A percentile compares a stretch with the other conserved stretches of the same genome.
phyloP scores from a whole-genome alignment of 2,888 invertebrate species.

The Autographa pulchrina region DNA sequence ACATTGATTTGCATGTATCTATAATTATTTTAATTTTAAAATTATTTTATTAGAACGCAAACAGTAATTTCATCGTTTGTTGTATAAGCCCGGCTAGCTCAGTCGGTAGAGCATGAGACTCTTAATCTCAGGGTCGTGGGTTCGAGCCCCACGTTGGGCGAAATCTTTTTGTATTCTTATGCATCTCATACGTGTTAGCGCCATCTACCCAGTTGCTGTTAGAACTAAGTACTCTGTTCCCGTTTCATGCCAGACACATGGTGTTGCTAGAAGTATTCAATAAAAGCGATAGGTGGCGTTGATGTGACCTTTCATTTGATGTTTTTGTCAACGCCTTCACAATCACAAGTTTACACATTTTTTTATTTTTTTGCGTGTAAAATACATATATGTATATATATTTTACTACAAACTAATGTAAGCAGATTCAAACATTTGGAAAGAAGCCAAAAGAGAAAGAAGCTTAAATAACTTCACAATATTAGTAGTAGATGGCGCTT shows the following conservation, averaged over 20 bases:
- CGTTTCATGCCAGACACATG: neutral
- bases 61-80: rapidly evolving
- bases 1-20: neutral
- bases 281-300: constrained; percentile 18
- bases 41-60: rapidly evolving
- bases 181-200: neutral
- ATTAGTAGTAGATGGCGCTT: no score
- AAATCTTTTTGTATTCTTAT: constrained; percentile 61
- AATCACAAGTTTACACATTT: no score
- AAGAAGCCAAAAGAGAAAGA: no score
- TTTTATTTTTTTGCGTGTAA: no score
- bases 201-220: constrained; percentile 26
- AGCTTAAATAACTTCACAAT: no score
- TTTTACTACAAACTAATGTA: no score
- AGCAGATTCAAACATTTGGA: no score
- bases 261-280: neutral
- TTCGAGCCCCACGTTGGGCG: constrained; percentile 91
- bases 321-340: no score
- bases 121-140: constrained; percentile 91
- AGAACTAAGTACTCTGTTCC: neutral
- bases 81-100: constrained; percentile 83
- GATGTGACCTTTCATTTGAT: neutral
- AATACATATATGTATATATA: no score
- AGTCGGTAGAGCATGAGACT: constrained; percentile 90
- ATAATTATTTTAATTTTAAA: neutral